phyloP scores from a whole-genome alignment of 2,797 vertebrate species.

The Chanos chanos region DNA sequence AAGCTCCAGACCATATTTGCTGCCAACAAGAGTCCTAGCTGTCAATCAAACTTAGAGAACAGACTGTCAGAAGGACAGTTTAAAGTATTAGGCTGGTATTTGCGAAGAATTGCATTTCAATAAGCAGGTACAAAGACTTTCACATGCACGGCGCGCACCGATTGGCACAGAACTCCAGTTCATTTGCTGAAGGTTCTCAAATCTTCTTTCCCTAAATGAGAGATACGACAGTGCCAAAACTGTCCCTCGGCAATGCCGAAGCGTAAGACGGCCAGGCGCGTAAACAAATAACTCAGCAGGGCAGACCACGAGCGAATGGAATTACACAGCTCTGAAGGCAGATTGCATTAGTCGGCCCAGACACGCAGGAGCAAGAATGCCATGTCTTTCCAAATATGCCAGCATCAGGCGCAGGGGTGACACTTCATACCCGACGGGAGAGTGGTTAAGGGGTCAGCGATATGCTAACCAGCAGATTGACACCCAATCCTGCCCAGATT shows the following conservation, averaged over 20 bases:
- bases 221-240: not conserved
- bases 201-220: constrained; percentile 16
- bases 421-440: not conserved
- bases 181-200: constrained; percentile 8
- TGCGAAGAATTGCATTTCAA: constrained; percentile 3
- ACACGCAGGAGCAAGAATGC: constrained; percentile 1
- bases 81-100: not conserved
- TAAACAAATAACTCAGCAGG: constrained; percentile 13
- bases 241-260: constrained; percentile 1
- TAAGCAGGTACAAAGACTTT: not conserved
- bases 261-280: not conserved
- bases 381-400: not conserved
- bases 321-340: constrained; percentile 14
- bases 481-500: not conserved
- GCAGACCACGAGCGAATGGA: constrained; percentile 6
- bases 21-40: not conserved
- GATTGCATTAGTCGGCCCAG: constrained; percentile 2
- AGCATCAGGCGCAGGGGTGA: not conserved
- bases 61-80: not conserved
- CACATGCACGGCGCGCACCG: constrained; percentile 6
- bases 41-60: too few relatives aligned
- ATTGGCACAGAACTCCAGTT: constrained; percentile 1
- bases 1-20: not conserved
- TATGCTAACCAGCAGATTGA: not conserved
- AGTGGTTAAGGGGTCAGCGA: not conserved